Conservation (phyloP, 2,113 vertebrate species). For the Catharus bicknelli region DNA sequence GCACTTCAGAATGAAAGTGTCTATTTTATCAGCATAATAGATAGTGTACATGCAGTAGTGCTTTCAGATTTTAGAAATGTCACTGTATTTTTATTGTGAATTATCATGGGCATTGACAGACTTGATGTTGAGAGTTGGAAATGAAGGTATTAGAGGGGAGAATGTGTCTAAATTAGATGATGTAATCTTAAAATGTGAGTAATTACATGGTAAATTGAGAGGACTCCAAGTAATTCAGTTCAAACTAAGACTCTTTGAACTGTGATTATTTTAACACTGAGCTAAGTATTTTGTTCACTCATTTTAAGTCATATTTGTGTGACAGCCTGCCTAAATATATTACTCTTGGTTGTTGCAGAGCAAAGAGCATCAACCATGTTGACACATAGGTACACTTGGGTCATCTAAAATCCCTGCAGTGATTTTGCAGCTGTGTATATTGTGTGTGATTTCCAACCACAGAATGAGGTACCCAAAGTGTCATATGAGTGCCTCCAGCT, state of each 20-base stretch:
- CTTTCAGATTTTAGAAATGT: slow-evolving; percentile 3
- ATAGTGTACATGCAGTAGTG: neutral
- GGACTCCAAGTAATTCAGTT: neutral
- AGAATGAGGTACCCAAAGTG: neutral
- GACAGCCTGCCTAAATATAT: neutral
- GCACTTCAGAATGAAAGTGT: neutral
- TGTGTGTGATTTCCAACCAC: neutral
- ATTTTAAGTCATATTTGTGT: neutral
- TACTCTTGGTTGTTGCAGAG: neutral
- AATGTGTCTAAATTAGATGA: neutral
- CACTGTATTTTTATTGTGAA: neutral
- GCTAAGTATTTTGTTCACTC: neutral
- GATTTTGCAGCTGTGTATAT: neutral
- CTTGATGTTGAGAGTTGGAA: neutral
- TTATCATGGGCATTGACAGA: neutral
- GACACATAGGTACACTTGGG: neutral
- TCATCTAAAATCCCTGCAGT: neutral
- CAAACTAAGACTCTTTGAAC: neutral
- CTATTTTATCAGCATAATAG: slow-evolving; percentile 5
- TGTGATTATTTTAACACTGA: neutral
- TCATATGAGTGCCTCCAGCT: neutral
- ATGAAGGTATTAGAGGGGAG: neutral
- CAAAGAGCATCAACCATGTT: neutral
- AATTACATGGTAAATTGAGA: neutral
- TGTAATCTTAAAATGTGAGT: neutral